Evolutionary conservation across 2,888 invertebrate species (phyloP), one percentile per base, ranked within the genome.

Genomic region (Conchocele bisecta): DNA sequence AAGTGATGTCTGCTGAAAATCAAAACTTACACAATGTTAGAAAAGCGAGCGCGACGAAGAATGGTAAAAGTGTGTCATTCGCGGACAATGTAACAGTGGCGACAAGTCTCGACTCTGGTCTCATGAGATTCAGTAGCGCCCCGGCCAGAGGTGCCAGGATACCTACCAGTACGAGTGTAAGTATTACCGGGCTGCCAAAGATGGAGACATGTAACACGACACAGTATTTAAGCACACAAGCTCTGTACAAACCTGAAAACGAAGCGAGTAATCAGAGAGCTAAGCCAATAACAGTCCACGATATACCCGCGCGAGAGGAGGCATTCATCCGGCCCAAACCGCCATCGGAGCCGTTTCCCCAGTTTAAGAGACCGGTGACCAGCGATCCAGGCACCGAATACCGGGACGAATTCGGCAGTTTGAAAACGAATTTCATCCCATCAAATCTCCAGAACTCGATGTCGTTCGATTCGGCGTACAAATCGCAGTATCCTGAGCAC

Each of bases 1-100:
- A 79, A 53, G 61, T 90, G 26, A 89, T 90, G 85, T 89, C 89
- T 1, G 57, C 69, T 9, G 84, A 86, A 64, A 89, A 89, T 74
- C 84, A 88, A 66, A 81, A 83, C 48, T 75, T 90, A 39, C 79
- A 78, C 20, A 86, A 81, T 51, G 80, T 79, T 6, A 57, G 81
- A 42, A 69, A 65, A 24, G 54, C 64, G 13, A 74, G 79, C n/a
- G 74, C 71, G 39, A 63, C 72, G 4, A 78, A 72, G 17, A 70
- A 69, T 54, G 42, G 63, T 2, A 86, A 87, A 70, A 84, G 66
- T 57, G 88, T 88, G 1, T 82, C 83, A 59, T 88, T 88, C 70
- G 74, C 79, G 26, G 84, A 85, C 48, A 83, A 80, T 46, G 79
- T 88, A 26, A 85, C 77, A 7, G 84, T 88, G 7, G 86, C 86